Conservation (phyloP, 2,797 vertebrate genomes). For the Astyanax mexicanus region DNA sequence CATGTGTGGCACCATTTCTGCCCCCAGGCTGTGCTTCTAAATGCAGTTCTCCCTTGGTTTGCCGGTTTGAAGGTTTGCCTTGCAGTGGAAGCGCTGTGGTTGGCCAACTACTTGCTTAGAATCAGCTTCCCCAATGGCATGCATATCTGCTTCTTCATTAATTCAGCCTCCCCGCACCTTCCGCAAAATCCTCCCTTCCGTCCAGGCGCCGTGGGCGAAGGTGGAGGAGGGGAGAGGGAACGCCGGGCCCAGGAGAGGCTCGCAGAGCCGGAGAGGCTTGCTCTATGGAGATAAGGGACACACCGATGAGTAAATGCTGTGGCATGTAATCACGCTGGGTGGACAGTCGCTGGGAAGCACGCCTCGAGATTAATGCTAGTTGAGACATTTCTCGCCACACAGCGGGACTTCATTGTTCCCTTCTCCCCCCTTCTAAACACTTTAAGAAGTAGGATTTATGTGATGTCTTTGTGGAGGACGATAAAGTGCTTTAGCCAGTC, state of each 20-base stretch:
- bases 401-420: slow-evolving; percentile 13
- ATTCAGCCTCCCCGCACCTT: slow-evolving; percentile 34
- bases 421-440: neutral
- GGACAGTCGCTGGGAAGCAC: neutral
- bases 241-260: neutral
- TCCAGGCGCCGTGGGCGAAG: neutral
- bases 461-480: slow-evolving; percentile 23
- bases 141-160: slow-evolving; percentile 10
- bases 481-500: slow-evolving; percentile 11
- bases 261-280: slow-evolving; percentile 19
- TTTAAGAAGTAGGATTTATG: slow-evolving; percentile 13
- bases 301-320: slow-evolving; percentile 14
- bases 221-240: neutral
- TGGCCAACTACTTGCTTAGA: slow-evolving; percentile 17
- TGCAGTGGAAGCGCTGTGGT: neutral
- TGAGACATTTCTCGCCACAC: neutral
- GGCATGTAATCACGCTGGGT: slow-evolving; percentile 8
- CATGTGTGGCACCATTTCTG: neutral
- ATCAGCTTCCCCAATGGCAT: slow-evolving; percentile 35
- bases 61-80: slow-evolving; percentile 18
- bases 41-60: neutral
- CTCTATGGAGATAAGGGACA: slow-evolving; percentile 12
- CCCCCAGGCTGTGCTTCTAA: neutral
- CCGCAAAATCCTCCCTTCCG: slow-evolving; percentile 14
- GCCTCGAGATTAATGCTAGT: slow-evolving; percentile 17